Percentiles rank a stretch among this genome's conserved stretches.
These are phyloP conservation scores for Chrysomela aeneicollis DNA, from an alignment of 2,888 invertebrate genomes.

Conservation along the genomic window DNA sequence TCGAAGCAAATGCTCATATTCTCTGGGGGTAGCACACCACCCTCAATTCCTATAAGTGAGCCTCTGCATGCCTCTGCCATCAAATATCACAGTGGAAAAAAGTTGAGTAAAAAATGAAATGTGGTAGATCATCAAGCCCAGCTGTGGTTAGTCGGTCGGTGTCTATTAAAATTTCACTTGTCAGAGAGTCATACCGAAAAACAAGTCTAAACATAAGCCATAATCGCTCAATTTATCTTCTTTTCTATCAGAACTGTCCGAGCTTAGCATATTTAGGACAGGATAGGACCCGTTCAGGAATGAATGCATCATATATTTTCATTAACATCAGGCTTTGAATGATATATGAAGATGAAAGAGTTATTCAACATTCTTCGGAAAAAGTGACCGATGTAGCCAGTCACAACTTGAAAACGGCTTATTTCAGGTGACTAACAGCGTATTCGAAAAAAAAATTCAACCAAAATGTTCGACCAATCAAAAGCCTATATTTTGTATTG, in stretches of 20 bases:
- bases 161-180: constrained; percentile 25
- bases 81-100: constrained; percentile 5
- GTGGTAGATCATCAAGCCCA: constrained; percentile 16
- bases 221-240: constrained; percentile 23
- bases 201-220: constrained; percentile 22
- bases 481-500: too few species aligned
- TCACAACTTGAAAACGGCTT: too few species aligned
- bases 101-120: background rate
- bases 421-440: too few species aligned
- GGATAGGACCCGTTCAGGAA: background rate
- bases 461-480: too few species aligned
- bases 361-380: too few species aligned
- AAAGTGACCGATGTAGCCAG: too few species aligned
- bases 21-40: too few species aligned
- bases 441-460: too few species aligned
- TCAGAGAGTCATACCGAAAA: constrained; percentile 16
- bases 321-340: background rate
- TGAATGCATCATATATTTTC: background rate
- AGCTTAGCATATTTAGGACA: constrained; percentile 5
- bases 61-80: background rate
- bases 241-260: constrained; percentile 27
- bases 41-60: too few species aligned
- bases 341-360: too few species aligned
- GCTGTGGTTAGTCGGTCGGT: constrained; percentile 21
- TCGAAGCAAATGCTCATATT: too few species aligned